phyloP scores from a whole-genome alignment of 2,888 invertebrate species.

The Eubasilissa splendida region DNA sequence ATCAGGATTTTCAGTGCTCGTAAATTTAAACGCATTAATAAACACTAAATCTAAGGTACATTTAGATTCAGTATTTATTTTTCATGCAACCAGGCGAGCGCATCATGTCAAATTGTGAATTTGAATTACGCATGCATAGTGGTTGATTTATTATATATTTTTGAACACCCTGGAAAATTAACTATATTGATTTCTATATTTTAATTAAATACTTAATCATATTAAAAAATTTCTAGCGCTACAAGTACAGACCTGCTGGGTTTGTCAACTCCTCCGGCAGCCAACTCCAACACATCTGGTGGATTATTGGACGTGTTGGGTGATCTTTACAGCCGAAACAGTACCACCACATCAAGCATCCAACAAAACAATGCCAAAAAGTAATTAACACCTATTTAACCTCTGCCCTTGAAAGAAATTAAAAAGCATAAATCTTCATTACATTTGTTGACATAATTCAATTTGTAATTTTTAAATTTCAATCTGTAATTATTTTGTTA shows the following conservation, averaged over 20 bases:
- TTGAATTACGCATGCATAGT: no score
- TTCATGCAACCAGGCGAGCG: no score
- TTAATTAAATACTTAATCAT: neutral
- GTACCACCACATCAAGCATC: conserved; percentile 76
- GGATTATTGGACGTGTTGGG: conserved; percentile 94
- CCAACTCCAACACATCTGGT: conserved; percentile 75
- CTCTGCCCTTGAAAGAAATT: neutral
- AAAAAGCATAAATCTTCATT: neutral
- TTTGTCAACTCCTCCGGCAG: conserved; percentile 89
- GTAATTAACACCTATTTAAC: conserved; percentile 64
- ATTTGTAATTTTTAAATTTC: neutral
- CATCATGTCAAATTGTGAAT: no score
- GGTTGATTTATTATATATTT: no score
- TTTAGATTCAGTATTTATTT: no score
- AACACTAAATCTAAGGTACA: neutral
- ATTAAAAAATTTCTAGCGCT: conserved; percentile 59
- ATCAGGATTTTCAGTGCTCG: neutral
- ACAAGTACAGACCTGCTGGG: conserved; percentile 88
- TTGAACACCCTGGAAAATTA: no score
- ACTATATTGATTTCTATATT: no score
- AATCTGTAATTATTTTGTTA: neutral
- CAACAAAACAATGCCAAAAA: conserved; percentile 91
- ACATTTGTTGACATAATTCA: neutral
- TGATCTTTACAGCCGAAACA: conserved; percentile 83
- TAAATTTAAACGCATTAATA: neutral